These are phyloP conservation scores for Leucoma salicis DNA, from an alignment of 2,888 invertebrate species.

Conservation along the genomic window DNA sequence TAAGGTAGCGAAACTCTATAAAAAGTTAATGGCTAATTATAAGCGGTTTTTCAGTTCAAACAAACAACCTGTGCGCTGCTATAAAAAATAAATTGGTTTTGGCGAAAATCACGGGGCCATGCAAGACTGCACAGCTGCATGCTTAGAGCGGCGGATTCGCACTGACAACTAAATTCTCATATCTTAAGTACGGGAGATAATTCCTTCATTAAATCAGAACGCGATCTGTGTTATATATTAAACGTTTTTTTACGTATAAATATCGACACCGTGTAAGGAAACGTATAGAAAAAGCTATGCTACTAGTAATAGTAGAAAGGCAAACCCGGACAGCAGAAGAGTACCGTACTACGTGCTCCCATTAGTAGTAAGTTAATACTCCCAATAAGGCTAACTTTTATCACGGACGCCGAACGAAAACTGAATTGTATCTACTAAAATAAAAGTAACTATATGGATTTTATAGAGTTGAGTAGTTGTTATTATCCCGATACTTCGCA, in stretches of 20 bases:
- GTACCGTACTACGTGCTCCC: conserved; percentile 20
- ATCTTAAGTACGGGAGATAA: too few species aligned
- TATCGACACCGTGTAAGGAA: too few species aligned
- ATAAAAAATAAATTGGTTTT: background rate
- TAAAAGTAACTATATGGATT: too few species aligned
- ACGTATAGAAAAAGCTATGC: conserved; percentile 10
- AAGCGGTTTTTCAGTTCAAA: background rate
- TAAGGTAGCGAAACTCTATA: background rate
- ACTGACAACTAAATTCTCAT: too few species aligned
- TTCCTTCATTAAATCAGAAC: too few species aligned
- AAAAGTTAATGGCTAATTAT: background rate
- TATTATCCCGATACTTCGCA: too few species aligned
- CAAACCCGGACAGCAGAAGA: conserved; percentile 3
- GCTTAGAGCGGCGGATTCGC: too few species aligned
- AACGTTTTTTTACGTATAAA: too few species aligned
- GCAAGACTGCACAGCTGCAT: too few species aligned
- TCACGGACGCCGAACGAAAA: background rate
- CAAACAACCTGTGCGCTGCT: too few species aligned
- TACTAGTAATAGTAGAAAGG: conserved; percentile 6
- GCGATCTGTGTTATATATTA: too few species aligned
- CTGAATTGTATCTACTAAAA: background rate
- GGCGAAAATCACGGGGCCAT: background rate
- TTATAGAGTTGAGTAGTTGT: too few species aligned
- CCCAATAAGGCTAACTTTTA: conserved; percentile 1
- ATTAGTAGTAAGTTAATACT: conserved; percentile 18